Evolutionary conservation across 2,797 vertebrate species (phyloP).

Genomic region (Arrhamphus sclerolepis): DNA sequence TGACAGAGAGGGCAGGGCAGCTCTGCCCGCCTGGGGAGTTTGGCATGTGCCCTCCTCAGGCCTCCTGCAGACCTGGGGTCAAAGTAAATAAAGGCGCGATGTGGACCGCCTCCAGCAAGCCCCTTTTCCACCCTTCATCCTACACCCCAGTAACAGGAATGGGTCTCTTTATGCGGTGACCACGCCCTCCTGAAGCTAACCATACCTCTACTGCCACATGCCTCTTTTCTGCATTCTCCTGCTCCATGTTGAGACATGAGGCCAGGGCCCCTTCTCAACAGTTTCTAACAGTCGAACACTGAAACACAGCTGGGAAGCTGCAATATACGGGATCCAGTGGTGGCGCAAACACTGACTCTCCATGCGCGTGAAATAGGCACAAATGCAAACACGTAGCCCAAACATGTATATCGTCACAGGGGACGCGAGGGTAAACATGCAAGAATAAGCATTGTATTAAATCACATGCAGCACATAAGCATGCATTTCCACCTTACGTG

Average conservation of each 20-base stretch:
- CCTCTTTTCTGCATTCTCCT: conserved; percentile 55
- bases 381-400: conserved; percentile 12
- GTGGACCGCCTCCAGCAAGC: conserved; percentile 72
- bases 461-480: conserved; percentile 6
- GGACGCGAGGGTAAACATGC: conserved; percentile 1
- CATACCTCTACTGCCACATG: conserved; percentile 66
- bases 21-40: conserved; percentile 82
- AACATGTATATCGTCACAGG: neutral
- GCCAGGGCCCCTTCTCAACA: conserved; percentile 41
- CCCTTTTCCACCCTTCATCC: conserved; percentile 61
- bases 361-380: conserved; percentile 21
- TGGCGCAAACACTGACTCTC: conserved; percentile 10
- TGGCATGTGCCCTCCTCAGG: conserved; percentile 82
- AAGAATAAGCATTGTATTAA: neutral
- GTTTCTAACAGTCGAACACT: conserved; percentile 50
- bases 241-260: conserved; percentile 58
- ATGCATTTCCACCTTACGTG: conserved; percentile 3
- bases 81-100: conserved; percentile 82
- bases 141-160: conserved; percentile 66
- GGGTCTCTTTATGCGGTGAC: conserved; percentile 59
- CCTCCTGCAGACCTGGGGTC: conserved; percentile 77
- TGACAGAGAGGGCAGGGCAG: conserved; percentile 78
- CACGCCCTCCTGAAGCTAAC: conserved; percentile 62
- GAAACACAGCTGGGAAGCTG: conserved; percentile 38
- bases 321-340: conserved; percentile 19